These are phyloP conservation scores for Leistus spinibarbis DNA, from an alignment of 2,888 invertebrate species.

Conservation along the genomic window DNA sequence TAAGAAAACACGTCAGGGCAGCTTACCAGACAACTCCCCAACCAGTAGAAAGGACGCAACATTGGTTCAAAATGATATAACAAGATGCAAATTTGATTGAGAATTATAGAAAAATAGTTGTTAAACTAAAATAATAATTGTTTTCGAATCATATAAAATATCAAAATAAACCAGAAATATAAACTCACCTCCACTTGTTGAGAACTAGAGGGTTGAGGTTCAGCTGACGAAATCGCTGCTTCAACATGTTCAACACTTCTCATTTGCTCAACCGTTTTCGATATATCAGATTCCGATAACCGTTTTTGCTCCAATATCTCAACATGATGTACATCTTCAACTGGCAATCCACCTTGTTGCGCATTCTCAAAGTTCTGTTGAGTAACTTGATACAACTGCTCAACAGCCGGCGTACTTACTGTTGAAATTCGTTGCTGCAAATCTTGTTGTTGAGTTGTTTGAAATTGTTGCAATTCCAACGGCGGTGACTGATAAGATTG, in stretches of 20 bases:
- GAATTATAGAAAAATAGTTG: neutral
- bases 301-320: constrained; percentile 5
- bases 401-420: neutral
- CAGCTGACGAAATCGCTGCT: constrained; percentile 5
- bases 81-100: neutral
- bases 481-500: neutral
- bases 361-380: neutral
- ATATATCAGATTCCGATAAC: constrained; percentile 3
- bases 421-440: neutral
- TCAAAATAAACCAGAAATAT: neutral
- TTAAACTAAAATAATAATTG: neutral
- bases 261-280: neutral
- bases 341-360: neutral
- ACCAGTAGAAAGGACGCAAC: neutral
- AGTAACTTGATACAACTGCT: neutral
- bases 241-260: constrained; percentile 3
- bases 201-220: neutral
- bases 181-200: constrained; percentile 18
- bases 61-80: neutral
- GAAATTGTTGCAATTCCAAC: neutral
- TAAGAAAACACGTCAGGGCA: neutral
- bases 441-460: neutral
- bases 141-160: neutral
- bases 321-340: neutral
- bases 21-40: neutral